Evolutionary conservation across 2,888 invertebrate genomes (phyloP).

Genomic region (Baronia brevicornis): DNA sequence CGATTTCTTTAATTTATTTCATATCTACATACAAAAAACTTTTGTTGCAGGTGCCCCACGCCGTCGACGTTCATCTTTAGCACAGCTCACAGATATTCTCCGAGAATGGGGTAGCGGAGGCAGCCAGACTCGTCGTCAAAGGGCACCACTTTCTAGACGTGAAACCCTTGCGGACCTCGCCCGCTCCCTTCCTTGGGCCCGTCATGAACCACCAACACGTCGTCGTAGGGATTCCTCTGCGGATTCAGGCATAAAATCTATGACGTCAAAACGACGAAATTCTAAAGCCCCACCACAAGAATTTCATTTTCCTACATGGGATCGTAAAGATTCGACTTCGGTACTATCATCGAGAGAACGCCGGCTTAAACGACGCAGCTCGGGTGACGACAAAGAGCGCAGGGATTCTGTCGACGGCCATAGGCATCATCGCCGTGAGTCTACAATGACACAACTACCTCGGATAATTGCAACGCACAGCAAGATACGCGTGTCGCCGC

Average conservation of each 20-base stretch:
- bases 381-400: constrained; percentile 77
- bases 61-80: constrained; percentile 88
- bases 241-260: constrained; percentile 88
- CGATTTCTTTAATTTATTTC: constrained; percentile 1
- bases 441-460: constrained; percentile 76
- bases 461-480: constrained; percentile 78
- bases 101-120: constrained; percentile 89
- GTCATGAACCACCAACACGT: constrained; percentile 75
- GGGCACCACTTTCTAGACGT: constrained; percentile 84
- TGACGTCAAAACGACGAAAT: constrained; percentile 82
- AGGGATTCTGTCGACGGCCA: constrained; percentile 82
- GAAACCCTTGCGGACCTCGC: constrained; percentile 93
- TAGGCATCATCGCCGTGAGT: constrained; percentile 80
- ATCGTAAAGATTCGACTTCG: constrained; percentile 79
- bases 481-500: constrained; percentile 67
- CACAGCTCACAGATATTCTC: constrained; percentile 91
- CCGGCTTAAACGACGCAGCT: constrained; percentile 75
- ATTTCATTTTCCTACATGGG: constrained; percentile 80
- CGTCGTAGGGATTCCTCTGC: constrained; percentile 92
- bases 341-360: constrained; percentile 59
- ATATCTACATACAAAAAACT: constrained; percentile 13
- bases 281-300: constrained; percentile 81
- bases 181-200: constrained; percentile 88
- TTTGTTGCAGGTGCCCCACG: constrained; percentile 72
- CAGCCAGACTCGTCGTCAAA: constrained; percentile 66